These are phyloP conservation scores for Pluvialis apricaria DNA, from an alignment of 2,113 vertebrate genomes.

Conservation along the genomic window DNA sequence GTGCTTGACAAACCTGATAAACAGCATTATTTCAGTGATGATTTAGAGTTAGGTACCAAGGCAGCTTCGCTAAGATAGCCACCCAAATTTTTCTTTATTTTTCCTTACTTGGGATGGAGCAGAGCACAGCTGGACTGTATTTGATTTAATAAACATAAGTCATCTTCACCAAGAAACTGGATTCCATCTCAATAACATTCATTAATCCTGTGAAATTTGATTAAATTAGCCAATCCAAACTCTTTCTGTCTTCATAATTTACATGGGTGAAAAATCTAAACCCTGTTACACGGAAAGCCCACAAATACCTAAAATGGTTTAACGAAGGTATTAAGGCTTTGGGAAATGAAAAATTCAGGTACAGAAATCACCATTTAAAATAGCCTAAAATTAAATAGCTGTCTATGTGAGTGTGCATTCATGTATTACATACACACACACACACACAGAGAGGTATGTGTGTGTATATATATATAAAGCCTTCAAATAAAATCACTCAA, in stretches of 20 bases:
- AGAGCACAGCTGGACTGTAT: background rate
- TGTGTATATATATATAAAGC: background rate
- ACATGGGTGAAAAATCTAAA: background rate
- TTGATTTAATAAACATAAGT: background rate
- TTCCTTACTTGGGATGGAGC: background rate
- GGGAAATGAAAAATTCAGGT: background rate
- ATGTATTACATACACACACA: background rate
- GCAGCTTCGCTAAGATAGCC: background rate
- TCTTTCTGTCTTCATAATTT: background rate
- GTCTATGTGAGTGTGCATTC: fast-evolving
- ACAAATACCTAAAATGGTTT: background rate
- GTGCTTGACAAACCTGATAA: background rate
- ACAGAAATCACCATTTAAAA: background rate
- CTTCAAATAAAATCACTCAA: background rate
- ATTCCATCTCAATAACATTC: background rate
- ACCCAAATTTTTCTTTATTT: background rate
- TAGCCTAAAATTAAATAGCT: background rate
- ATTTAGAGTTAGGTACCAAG: background rate
- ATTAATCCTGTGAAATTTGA: background rate
- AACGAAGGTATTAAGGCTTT: background rate
- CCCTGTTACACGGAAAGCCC: background rate
- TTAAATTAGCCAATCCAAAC: background rate
- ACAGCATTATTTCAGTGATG: background rate
- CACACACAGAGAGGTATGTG: too few species aligned
- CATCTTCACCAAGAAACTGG: background rate